Evolutionary conservation across 2,888 invertebrate genomes (phyloP), one percentile per base, ranked within the genome.

Genomic region (Asteroscopus sphinx): DNA sequence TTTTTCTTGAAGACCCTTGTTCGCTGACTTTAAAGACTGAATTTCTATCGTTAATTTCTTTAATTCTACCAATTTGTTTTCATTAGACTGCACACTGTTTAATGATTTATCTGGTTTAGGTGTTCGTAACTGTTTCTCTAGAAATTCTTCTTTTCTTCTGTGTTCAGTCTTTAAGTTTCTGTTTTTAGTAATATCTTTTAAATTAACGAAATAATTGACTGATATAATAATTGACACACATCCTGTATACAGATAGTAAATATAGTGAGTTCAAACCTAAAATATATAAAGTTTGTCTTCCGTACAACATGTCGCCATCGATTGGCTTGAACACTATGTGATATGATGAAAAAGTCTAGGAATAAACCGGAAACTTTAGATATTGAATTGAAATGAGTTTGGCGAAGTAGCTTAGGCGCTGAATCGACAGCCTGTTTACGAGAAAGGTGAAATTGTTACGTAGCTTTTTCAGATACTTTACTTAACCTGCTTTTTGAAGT

Each of bases 1-100:
- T 92, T 95, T 96, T 86, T 96, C 96, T 86, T 96, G 96, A 88
- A 96, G 95, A 85, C 94, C 94, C 91, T 94, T 95, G 79, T 96
- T 96, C 51, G 94, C 94, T 82, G 95, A 92, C 81, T 95, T 96
- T 75, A 96, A 93, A 85, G 94, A 93, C 91, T 95, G 95, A 87
- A 96, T 94, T 84, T 96, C 96, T 70, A 88, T 89, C 7, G 90
- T 86, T 66, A 95, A 78, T 70, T 88, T 92, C 73, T 92, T 94
- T 37, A 91, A 72, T 79, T 95, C 95, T 35, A 86, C 66, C 53
- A 89, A 73, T 82, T 80, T 90, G 55, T 78, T 85, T 60, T 77
- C 82, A 41, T 68, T 80, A 37, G 68, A 53, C 54, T 79, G 80
- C 45, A 69, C 52, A 49, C 88, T 89, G 2, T 93, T 90, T 49